Evolutionary conservation across 2,888 invertebrate species (phyloP).

Genomic region (Yponomeuta plumbellus): DNA sequence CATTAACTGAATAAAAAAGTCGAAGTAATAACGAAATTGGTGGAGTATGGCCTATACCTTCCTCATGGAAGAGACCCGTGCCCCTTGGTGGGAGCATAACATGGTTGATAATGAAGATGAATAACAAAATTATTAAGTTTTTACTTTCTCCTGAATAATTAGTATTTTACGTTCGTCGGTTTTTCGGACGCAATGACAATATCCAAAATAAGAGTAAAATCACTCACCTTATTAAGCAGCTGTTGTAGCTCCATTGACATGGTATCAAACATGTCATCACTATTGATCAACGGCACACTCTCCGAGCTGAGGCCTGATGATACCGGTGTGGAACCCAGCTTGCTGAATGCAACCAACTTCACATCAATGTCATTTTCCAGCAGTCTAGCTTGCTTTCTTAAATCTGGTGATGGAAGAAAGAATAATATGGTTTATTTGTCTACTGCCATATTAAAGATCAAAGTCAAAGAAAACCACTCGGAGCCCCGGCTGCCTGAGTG

Average conservation of each 20-base stretch:
- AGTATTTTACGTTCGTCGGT: too few relatives aligned
- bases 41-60: too few relatives aligned
- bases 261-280: constrained; percentile 94
- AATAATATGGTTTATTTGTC: constrained; percentile 9
- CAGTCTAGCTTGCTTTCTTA: constrained; percentile 93
- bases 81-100: too few relatives aligned
- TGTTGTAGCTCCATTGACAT: constrained; percentile 95
- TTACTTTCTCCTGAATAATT: too few relatives aligned
- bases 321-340: constrained; percentile 86
- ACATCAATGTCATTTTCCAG: constrained; percentile 98
- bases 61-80: too few relatives aligned
- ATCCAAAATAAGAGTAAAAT: not conserved
- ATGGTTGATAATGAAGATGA: too few relatives aligned
- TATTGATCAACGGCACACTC: constrained; percentile 88
- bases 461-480: too few relatives aligned
- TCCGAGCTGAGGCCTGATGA: constrained; percentile 78
- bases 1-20: too few relatives aligned
- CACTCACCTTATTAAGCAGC: constrained; percentile 83
- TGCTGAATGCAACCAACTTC: constrained; percentile 96
- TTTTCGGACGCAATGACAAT: too few relatives aligned
- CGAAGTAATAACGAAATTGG: too few relatives aligned
- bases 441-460: not conserved
- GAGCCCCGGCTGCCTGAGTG: too few relatives aligned
- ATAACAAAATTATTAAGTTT: too few relatives aligned
- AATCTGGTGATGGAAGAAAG: constrained; percentile 72